These are phyloP conservation scores for Minunthozetes semirufus DNA, from an alignment of 2,888 invertebrate genomes.

Conservation along the genomic window DNA sequence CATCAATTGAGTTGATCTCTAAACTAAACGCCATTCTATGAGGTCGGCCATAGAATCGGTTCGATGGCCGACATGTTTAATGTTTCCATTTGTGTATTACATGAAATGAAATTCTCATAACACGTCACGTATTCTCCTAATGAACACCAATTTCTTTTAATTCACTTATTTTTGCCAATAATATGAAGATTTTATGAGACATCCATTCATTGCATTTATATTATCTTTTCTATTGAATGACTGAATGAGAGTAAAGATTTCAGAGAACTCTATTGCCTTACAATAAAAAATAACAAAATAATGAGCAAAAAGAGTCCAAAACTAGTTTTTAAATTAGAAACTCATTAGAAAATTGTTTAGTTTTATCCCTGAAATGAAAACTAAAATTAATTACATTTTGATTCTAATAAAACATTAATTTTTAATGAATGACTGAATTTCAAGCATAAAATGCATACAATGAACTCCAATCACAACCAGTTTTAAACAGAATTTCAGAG, in stretches of 20 bases:
- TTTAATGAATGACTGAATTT: neutral
- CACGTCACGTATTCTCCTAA: slow-evolving; percentile 1
- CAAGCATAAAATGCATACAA: neutral
- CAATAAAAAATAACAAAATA: neutral
- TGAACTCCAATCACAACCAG: neutral
- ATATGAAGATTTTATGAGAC: neutral
- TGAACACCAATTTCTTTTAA: neutral
- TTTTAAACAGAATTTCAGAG: too few relatives aligned
- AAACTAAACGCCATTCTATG: neutral
- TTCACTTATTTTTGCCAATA: neutral
- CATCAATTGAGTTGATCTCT: too few relatives aligned
- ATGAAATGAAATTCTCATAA: slow-evolving; percentile 11
- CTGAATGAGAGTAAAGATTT: too few relatives aligned
- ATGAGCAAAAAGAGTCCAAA: neutral
- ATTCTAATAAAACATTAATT: neutral
- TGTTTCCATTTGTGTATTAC: slow-evolving; percentile 2
- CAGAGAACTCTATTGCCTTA: neutral
- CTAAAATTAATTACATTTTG: neutral
- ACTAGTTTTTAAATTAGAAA: neutral
- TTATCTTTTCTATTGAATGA: neutral
- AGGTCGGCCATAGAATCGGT: neutral
- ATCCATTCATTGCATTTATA: neutral
- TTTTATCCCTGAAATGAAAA: neutral
- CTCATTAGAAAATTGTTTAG: neutral
- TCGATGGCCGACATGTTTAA: neutral